Base-by-base conservation (phyloP, 2,113 vertebrate species). In the Setophaga petechia region DNA sequence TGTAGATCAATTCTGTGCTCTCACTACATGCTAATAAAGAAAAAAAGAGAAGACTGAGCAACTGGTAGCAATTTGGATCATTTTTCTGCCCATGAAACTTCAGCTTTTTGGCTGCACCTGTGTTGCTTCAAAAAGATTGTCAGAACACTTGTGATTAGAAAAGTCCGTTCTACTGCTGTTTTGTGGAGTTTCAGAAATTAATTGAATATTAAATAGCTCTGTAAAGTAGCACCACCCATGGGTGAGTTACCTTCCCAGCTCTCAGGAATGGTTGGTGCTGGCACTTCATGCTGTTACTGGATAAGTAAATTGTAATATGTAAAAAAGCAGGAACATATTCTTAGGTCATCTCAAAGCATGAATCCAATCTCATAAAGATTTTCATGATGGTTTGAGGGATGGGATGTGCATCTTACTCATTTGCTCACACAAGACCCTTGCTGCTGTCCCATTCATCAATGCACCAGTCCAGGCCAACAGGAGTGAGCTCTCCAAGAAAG, bases 401-500 rank as follows among this genome's bases (percentile, higher is more conserved):
- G 81, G 73, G 87, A 72, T 94, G 87, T 94, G 89, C 89, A 76
- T 87, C 41, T 89, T 68, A 72, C 1, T 91, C 69, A 89, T 95
- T 89, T 94, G 44, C 62, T 94, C 49, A 15, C 76, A 54, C 66
- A 82, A 82, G 62, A 62, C 59, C 68, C 69, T 93, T 27, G 61
- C 84, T 85, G 66, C 94, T 93, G 81, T 51, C 51, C 74, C 81
- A 73, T 95, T 79, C 66, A 94, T 94, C 91, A 84, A 89, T n/a
- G 54, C 69, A 25, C 31, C 85, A 85, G 82, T 46, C n/a, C 81
- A 76, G 87, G 77, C 84, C 95, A 84, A 46, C 37, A 49, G 51
- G 62, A 94, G 25, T 22, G 77, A 69, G 84, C 62, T 96, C 71
- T 94, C 63, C 77, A 82, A 49, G 89, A 82, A 89, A 87, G 74